phyloP scores from a whole-genome alignment of 2,113 vertebrate genomes.

The Cyanoderma ruficeps region DNA sequence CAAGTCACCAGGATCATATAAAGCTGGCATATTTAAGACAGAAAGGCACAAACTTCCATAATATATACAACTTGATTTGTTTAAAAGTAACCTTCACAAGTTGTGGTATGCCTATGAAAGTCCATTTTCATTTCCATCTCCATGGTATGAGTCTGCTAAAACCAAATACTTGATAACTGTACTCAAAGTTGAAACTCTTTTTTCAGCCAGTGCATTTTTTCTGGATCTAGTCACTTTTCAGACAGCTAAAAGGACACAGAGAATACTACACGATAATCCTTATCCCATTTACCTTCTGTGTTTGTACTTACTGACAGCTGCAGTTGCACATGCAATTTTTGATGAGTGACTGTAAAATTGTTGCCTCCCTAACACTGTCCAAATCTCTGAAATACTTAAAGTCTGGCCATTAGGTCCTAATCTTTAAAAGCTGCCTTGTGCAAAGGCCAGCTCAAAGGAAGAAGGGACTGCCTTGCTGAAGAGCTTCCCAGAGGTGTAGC shows the following conservation, averaged over 20 bases:
- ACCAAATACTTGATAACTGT: not conserved
- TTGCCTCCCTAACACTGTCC: not conserved
- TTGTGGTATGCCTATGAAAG: not conserved
- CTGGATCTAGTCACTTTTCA: not conserved
- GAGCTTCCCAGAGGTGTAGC: slow-evolving; percentile 16
- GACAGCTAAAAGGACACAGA: not conserved
- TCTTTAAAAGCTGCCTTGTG: slow-evolving; percentile 22
- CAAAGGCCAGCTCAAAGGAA: not conserved
- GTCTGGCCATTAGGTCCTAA: not conserved
- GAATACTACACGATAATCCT: not conserved
- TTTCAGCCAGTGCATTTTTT: not conserved
- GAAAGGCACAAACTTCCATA: not conserved
- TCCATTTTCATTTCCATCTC: not conserved
- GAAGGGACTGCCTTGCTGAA: not conserved
- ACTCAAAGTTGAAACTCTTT: not conserved
- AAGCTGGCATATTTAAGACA: not conserved
- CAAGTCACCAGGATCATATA: not conserved
- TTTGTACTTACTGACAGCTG: slow-evolving; percentile 12
- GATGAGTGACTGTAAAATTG: not conserved
- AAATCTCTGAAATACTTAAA: not conserved
- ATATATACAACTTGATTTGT: not conserved
- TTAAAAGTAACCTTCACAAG: not conserved
- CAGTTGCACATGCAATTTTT: not conserved
- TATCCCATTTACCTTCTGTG: not conserved
- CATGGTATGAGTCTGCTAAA: not conserved